A percentile compares a stretch with the other conserved stretches of the same genome.
phyloP scores from a whole-genome alignment of 2,797 vertebrate genomes.

The Cephalopachus bancanus region DNA sequence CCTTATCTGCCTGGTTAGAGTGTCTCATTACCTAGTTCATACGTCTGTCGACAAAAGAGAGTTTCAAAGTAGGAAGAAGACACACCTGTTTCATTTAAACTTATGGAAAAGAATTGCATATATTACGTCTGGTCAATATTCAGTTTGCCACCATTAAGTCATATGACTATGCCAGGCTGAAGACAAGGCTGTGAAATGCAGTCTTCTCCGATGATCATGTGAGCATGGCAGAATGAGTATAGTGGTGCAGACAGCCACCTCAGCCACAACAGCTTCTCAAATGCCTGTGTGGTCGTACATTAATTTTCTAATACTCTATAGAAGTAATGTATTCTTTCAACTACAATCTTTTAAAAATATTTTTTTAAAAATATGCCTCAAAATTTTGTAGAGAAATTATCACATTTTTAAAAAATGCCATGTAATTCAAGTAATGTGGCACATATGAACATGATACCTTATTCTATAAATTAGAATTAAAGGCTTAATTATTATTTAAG shows the following conservation, averaged over 20 bases:
- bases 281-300: neutral
- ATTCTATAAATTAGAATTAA: constrained; percentile 34
- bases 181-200: neutral
- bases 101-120: neutral
- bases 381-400: neutral
- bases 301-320: neutral
- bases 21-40: neutral
- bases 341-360: neutral
- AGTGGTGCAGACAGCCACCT: neutral
- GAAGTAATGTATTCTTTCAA: neutral
- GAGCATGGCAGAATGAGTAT: neutral
- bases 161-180: neutral
- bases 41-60: neutral
- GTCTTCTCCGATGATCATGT: neutral
- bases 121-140: neutral
- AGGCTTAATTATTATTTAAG: neutral
- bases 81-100: neutral
- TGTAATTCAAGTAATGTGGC: neutral
- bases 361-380: neutral
- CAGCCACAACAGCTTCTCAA: neutral
- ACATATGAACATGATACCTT: neutral
- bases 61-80: neutral
- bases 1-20: neutral
- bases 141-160: neutral
- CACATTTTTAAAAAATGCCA: neutral